phyloP scores from a whole-genome alignment of 1,140 invertebrate species.

The Drosophila hydei region DNA sequence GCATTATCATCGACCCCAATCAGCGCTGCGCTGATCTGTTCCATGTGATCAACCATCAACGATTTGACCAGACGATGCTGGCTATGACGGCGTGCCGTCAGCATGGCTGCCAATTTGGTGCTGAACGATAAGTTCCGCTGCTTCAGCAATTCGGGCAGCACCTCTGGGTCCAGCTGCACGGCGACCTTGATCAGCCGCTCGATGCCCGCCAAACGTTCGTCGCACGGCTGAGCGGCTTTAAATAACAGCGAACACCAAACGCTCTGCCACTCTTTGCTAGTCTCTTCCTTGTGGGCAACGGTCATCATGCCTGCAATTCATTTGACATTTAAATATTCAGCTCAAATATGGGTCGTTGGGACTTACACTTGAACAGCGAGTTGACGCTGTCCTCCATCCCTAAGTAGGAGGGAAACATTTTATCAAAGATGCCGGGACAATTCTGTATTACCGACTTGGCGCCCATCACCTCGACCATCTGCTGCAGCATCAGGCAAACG shows the following conservation, averaged over 20 bases:
- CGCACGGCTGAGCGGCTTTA: constrained; percentile 12
- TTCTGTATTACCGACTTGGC: constrained; percentile 46
- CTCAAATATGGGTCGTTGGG: not conserved
- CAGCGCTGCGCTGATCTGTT: constrained; percentile 41
- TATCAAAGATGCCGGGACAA: constrained; percentile 55
- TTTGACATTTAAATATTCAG: not conserved
- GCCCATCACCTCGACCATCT: constrained; percentile 51
- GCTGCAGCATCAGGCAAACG: constrained; percentile 60
- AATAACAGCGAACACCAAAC: constrained; percentile 54
- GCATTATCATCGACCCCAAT: constrained; percentile 72
- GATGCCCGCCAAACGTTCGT: constrained; percentile 36
- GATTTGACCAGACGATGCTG: constrained; percentile 32
- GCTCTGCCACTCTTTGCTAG: constrained; percentile 43
- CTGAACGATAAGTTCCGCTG: constrained; percentile 41
- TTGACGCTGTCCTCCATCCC: constrained; percentile 69
- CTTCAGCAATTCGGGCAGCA: constrained; percentile 38
- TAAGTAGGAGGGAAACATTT: constrained; percentile 55
- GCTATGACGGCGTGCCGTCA: constrained; percentile 53
- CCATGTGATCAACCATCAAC: constrained; percentile 31
- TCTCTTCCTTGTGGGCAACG: constrained; percentile 24
- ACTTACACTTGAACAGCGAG: constrained; percentile 66
- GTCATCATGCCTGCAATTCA: constrained; percentile 47
- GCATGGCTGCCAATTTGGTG: constrained; percentile 60
- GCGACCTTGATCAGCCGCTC: constrained; percentile 63
- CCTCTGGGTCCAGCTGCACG: constrained; percentile 49